Evolutionary conservation across 2,797 vertebrate species (phyloP), one percentile per base, ranked within the genome.

Genomic region (Rhinella marina): DNA sequence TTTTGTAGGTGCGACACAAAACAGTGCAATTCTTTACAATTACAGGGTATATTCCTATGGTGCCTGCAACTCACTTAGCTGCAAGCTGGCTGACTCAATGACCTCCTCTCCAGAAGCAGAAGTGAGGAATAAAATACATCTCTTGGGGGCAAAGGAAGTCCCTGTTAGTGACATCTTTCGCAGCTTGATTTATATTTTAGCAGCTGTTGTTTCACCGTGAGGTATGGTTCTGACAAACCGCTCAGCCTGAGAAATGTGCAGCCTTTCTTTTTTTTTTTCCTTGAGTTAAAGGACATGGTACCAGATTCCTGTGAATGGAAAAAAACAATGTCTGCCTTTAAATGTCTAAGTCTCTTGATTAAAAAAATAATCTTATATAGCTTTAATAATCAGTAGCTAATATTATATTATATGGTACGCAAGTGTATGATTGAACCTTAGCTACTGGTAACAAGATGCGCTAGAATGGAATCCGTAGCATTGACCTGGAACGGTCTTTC

Each of bases 111-210:
- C 62, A 56, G 68, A 86, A 88, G 84, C 87, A 76, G 79, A 81
- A 88, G 87, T 76, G 87, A 86, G 87, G 83, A 86, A 88, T 86
- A 88, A 82, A 88, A 76, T 27, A 68, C 61, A 80, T 73, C 82
- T 87, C 84, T 66, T 76, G 82, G 77, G 83, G 83, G 59, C 70
- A 76, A 48, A 75, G 77, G 83, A 88, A 88, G 87, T 82, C 87
- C 83, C 87, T 82, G 87, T 82, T 88, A 85, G 83, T 85, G 84
- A 81, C 83, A 88, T 88, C 41, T 88, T 88, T 88, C 78, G 80
- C 84, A 86, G 87, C 79, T 88, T 88, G 87, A 88, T 88, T 88
- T 85, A 88, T 88, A 86, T 81, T 88, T 88, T 76, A 88, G 87
- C 87, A 88, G 83, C 83, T 88, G 87, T 88, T 88, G 87, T 88